These are phyloP conservation scores for Cepaea hortensis DNA, from an alignment of 2,888 invertebrate genomes.

Conservation along the genomic window DNA sequence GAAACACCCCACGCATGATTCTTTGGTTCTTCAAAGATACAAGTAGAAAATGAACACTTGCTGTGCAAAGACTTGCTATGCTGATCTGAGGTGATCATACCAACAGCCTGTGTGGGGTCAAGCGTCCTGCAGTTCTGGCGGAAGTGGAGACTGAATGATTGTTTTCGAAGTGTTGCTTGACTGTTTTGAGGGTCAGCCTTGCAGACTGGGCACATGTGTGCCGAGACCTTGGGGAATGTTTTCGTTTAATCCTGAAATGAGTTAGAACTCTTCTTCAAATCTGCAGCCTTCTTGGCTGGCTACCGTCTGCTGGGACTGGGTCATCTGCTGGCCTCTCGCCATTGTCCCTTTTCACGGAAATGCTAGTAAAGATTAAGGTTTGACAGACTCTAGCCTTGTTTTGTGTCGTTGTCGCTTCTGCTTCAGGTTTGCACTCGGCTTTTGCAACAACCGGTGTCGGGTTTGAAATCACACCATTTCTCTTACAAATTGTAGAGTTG, in stretches of 20 bases:
- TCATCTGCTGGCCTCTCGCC: conserved; percentile 99
- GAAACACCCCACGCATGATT: background rate
- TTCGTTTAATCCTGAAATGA: conserved; percentile 92
- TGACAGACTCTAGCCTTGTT: too few relatives aligned
- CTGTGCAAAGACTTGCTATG: background rate
- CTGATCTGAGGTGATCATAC: background rate
- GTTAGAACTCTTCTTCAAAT: conserved; percentile 82
- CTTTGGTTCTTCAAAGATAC: background rate
- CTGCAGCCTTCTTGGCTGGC: conserved; percentile 90
- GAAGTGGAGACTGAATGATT: conserved; percentile 97
- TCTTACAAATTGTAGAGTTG: too few relatives aligned
- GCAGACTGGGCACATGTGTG: conserved; percentile 92
- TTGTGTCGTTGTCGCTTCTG: too few relatives aligned
- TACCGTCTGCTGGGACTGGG: conserved; percentile 98
- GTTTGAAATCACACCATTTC: too few relatives aligned
- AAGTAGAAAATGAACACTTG: background rate
- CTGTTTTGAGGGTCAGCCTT: conserved; percentile 98
- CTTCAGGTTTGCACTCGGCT: too few relatives aligned
- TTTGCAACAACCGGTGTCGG: too few relatives aligned
- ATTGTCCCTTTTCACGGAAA: too few relatives aligned
- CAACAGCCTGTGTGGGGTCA: conserved; percentile 39
- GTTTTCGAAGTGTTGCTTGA: conserved; percentile 99
- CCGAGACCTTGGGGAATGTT: conserved; percentile 95
- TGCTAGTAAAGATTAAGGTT: too few relatives aligned
- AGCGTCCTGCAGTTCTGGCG: conserved; percentile 81